Evolutionary conservation across 2,888 invertebrate species (phyloP).

Genomic region (Caenorhabditis virilis): DNA sequence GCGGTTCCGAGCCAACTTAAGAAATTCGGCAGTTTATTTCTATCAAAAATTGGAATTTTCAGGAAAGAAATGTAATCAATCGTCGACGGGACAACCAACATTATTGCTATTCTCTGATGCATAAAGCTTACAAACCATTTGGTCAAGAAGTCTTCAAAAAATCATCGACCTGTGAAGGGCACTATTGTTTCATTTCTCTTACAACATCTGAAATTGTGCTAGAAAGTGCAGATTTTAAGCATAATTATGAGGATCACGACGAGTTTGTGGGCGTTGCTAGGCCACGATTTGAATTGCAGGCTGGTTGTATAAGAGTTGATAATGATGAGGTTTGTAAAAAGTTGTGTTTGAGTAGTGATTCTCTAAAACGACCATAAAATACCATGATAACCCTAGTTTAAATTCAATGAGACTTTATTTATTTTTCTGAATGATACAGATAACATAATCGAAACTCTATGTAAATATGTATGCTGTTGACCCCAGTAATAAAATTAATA

Average conservation of each 20-base stretch:
- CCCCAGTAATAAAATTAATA: no score
- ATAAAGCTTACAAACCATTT: constrained; percentile 59
- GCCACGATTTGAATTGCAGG: constrained; percentile 61
- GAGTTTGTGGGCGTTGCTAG: constrained; percentile 55
- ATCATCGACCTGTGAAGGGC: constrained; percentile 66
- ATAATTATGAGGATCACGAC: constrained; percentile 55
- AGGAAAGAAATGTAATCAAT: constrained; percentile 59
- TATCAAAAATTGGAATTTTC: constrained; percentile 9
- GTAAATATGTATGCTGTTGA: no score
- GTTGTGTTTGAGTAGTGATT: background rate
- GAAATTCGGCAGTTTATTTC: background rate
- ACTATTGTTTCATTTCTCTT: constrained; percentile 65
- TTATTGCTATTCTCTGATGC: constrained; percentile 64
- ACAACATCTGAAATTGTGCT: constrained; percentile 64
- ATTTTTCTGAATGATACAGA: no score
- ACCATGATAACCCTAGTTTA: no score
- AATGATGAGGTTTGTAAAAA: constrained; percentile 53
- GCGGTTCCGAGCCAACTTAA: no score
- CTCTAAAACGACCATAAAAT: no score
- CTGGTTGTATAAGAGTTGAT: constrained; percentile 66
- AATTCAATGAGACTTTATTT: no score
- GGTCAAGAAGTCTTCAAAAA: constrained; percentile 63
- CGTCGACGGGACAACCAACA: constrained; percentile 55
- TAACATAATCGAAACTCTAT: no score
- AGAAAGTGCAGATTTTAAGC: constrained; percentile 59